Conservation (phyloP, 2,888 invertebrate species). For the Corythucha ciliata region DNA sequence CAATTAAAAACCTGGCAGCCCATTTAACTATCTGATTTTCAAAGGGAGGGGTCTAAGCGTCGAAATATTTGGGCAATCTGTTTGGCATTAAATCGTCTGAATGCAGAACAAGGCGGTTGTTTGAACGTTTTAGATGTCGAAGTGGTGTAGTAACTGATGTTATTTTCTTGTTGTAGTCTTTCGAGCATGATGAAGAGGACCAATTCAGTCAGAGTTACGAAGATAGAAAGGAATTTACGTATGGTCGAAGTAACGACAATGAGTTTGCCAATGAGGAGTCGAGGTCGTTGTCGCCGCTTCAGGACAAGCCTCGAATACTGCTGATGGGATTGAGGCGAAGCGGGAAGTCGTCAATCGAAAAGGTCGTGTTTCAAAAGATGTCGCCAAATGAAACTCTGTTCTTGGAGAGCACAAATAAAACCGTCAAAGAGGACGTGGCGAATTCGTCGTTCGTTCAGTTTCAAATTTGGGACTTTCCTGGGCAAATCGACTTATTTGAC, state of each 20-base stretch:
- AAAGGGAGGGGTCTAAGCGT: too few relatives aligned
- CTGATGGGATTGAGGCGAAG: conserved; percentile 93
- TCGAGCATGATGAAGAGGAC: conserved; percentile 44
- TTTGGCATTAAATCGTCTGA: too few relatives aligned
- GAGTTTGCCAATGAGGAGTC: conserved; percentile 49
- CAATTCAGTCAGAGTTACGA: conserved; percentile 45
- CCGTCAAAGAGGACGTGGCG: conserved; percentile 95
- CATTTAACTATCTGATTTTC: background rate
- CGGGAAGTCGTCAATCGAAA: conserved; percentile 98
- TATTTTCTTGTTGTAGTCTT: conserved; percentile 37
- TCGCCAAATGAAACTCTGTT: conserved; percentile 99
- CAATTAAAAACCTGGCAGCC: background rate
- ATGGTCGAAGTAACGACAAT: conserved; percentile 74
- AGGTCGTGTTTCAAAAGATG: conserved; percentile 99
- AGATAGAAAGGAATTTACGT: conserved; percentile 77
- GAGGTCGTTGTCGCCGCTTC: conserved; percentile 39
- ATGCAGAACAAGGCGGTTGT: too few relatives aligned
- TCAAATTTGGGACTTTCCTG: conserved; percentile 99
- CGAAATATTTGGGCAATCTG: background rate
- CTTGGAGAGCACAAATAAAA: conserved; percentile 95
- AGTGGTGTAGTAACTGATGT: background rate
- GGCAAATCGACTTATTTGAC: conserved; percentile 97
- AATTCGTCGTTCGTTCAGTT: conserved; percentile 98
- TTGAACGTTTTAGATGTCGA: background rate
- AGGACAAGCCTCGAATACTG: conserved; percentile 85